Evolutionary conservation across 2,888 invertebrate genomes (phyloP).

Genomic region (Ormyrus thymus): DNA sequence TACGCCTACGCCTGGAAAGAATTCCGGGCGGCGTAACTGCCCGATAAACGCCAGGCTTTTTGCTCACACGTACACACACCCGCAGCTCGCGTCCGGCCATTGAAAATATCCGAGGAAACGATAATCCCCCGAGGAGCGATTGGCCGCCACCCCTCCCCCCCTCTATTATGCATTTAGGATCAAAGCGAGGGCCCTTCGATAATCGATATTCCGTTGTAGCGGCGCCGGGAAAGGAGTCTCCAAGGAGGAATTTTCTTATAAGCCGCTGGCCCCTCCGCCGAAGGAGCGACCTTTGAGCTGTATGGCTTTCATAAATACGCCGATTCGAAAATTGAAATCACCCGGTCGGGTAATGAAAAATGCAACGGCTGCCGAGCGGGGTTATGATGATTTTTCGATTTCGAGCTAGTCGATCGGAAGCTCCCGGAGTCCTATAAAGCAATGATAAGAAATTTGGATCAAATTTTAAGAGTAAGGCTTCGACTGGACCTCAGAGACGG

Average conservation of each 20-base stretch:
- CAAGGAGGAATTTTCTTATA: constrained; percentile 34
- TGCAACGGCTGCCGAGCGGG: too few species aligned
- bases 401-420: too few species aligned
- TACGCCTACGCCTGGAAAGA: background rate
- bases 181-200: constrained; percentile 31
- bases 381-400: too few species aligned
- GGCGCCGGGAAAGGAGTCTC: constrained; percentile 2
- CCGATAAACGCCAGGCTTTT: constrained; percentile 31
- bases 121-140: constrained; percentile 42
- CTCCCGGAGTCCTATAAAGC: too few species aligned
- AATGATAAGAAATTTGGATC: too few species aligned
- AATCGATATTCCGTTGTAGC: constrained; percentile 45
- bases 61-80: background rate
- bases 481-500: too few species aligned
- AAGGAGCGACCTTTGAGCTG: background rate
- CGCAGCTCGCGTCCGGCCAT: background rate
- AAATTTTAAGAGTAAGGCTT: too few species aligned
- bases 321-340: background rate
- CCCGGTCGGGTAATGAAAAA: too few species aligned
- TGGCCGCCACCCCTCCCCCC: background rate
- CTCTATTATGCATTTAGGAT: constrained; percentile 54
- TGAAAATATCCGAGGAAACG: constrained; percentile 37
- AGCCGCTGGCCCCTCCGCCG: background rate
- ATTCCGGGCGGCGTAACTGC: constrained; percentile 3
- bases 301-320: constrained; percentile 15